Evolutionary conservation across 2,888 invertebrate genomes (phyloP).

Genomic region (Disparrhopalites patrizii): DNA sequence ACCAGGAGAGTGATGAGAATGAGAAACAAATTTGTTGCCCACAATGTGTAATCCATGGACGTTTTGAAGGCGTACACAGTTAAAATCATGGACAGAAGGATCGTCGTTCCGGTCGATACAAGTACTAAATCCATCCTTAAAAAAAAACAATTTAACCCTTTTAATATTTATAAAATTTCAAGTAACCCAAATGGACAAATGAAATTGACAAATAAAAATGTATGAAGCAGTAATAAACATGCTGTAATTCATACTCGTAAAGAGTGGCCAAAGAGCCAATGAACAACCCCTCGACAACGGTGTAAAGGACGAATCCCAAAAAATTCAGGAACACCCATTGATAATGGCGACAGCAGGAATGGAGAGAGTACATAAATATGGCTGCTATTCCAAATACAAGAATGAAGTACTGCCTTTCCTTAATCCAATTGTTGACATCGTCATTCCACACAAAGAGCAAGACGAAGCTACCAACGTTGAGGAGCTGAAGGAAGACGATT

Average conservation of each 20-base stretch:
- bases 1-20: background rate
- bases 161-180: background rate
- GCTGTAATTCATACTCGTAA: conserved; percentile 9
- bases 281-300: conserved; percentile 8
- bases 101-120: background rate
- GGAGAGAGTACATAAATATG: conserved; percentile 8
- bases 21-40: background rate
- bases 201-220: background rate
- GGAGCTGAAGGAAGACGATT: conserved; percentile 11
- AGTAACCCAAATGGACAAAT: background rate
- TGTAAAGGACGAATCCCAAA: conserved; percentile 21
- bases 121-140: background rate
- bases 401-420: conserved; percentile 4
- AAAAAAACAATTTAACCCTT: background rate
- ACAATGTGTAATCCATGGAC: conserved; percentile 1
- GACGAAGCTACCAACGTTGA: conserved; percentile 16
- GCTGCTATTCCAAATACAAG: conserved; percentile 8
- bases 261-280: conserved; percentile 7
- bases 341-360: conserved; percentile 10
- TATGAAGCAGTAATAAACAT: background rate
- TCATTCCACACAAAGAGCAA: conserved; percentile 11
- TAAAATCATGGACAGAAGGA: conserved; percentile 8
- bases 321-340: conserved; percentile 17
- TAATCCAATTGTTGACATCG: conserved; percentile 8
- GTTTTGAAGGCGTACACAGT: conserved; percentile 7